Base-by-base conservation (phyloP, 2,888 invertebrate species). In the Gonocerus acuteangulatus region DNA sequence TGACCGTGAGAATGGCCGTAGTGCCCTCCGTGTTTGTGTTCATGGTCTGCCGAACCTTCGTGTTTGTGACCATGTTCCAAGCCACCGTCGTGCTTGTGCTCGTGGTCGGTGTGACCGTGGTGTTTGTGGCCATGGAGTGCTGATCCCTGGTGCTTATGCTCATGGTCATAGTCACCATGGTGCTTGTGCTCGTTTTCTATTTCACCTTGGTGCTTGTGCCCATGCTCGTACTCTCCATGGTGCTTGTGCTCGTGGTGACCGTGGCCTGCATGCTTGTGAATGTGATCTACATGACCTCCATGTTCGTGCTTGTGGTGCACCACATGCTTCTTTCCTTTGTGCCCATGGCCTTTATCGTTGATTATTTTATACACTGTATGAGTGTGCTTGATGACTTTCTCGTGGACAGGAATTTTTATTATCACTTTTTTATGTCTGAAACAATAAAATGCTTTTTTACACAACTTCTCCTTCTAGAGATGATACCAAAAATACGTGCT, bases 331-430 rank as follows among this genome's bases (percentile, higher is more conserved):
- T 65, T 65, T n/a, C 65, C 66, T 39, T 39, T 39, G 47, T 62
- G 61, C 2, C 54, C 54, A 6, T 51, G 51, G 6, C 39, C 54
- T 22, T 54, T 39, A 6, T 39, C 64, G 32, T 59, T 62, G 15
- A 61, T 48, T 44, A 61, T 62, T 58, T 84, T 85, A 74, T 81
- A 84, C n/a, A 86, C 78, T 0, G 84, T 85, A 71, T 85, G 85
- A 0, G 83, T 83, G 71, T 86, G 85, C 68, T 84, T 84, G 65
- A 84, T 78, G 68, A 82, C 82, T 74, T 85, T 85, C 65, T 84
- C 79, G 68, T 80, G 80, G 70, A 80, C 80, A 0, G 85, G 86
- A 16, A 86, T 80, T 70, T 83, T 83, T 65, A 85, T 83, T 6
- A 82, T 79, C 4, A 86, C 83, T 69, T 82, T 82, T 68, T 85